Percentiles rank a stretch among this genome's conserved stretches.
phyloP scores from a whole-genome alignment of 1,140 invertebrate species.

The Leptinotarsa undecemlineata region DNA sequence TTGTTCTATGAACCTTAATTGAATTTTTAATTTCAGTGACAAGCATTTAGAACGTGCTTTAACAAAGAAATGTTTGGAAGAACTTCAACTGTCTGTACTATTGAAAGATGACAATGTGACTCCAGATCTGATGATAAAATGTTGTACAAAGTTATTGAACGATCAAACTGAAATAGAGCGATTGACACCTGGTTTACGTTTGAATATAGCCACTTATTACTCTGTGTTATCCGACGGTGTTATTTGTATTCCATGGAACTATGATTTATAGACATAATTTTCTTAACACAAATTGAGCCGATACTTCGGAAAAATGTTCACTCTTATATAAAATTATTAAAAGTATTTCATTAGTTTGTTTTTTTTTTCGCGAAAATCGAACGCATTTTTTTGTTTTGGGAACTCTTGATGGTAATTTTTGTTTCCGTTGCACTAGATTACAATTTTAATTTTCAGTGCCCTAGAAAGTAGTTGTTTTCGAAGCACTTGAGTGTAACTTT shows the following conservation, averaged over 20 bases:
- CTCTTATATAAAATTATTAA: too few species aligned
- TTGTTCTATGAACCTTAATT: constrained; percentile 44
- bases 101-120: constrained; percentile 89
- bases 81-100: constrained; percentile 71
- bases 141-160: constrained; percentile 72
- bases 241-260: constrained; percentile 92
- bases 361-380: too few species aligned
- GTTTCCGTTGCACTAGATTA: too few species aligned
- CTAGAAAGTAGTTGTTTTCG: too few species aligned
- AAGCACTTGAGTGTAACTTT: too few species aligned
- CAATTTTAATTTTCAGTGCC: too few species aligned
- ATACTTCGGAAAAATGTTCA: too few species aligned
- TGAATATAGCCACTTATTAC: constrained; percentile 89
- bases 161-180: constrained; percentile 54
- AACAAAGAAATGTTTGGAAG: constrained; percentile 65
- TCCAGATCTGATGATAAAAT: constrained; percentile 85
- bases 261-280: constrained; percentile 50
- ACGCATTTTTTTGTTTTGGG: too few species aligned
- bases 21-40: constrained; percentile 61
- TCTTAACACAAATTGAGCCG: too few species aligned
- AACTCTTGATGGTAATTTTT: too few species aligned
- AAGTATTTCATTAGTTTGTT: too few species aligned
- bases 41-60: constrained; percentile 77
- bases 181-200: constrained; percentile 60
- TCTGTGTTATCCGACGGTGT: constrained; percentile 88